A percentile compares a stretch with the other conserved stretches of the same genome.
Conservation (phyloP, 2,113 vertebrate genomes). For the Kryptolebias marmoratus region DNA sequence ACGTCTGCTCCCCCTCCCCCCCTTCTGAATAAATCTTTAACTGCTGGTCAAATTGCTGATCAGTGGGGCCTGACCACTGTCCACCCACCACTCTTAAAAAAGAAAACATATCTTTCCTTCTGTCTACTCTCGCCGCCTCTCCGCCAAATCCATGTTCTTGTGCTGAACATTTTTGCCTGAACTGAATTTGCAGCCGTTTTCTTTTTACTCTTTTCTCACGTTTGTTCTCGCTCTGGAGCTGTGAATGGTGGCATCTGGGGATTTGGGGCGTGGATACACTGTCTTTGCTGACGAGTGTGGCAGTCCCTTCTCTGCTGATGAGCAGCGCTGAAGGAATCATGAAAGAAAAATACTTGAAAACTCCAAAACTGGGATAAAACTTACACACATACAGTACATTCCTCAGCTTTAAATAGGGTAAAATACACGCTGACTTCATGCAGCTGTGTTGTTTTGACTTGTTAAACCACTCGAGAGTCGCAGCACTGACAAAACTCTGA, state of each 20-base stretch:
- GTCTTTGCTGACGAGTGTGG: conserved; percentile 37
- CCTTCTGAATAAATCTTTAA: conserved; percentile 43
- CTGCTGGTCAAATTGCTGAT: conserved; percentile 60
- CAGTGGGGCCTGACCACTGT: conserved; percentile 55
- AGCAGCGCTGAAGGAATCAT: background rate
- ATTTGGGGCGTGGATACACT: conserved; percentile 44
- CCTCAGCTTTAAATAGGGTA: conserved; percentile 1
- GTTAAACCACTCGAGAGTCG: background rate
- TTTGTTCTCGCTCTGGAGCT: conserved; percentile 38
- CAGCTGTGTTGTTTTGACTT: background rate
- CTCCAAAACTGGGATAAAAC: background rate
- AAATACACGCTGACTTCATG: background rate
- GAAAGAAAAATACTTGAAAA: conserved; percentile 13
- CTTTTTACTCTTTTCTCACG: conserved; percentile 17
- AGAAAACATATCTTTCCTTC: background rate
- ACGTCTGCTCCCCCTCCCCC: conserved; percentile 31
- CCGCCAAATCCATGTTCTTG: background rate
- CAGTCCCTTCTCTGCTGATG: conserved; percentile 21
- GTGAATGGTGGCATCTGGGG: conserved; percentile 35
- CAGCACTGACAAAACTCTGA: background rate
- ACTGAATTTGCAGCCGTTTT: conserved; percentile 48
- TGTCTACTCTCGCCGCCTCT: conserved; percentile 1
- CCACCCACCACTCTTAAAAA: conserved; percentile 3
- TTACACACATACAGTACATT: background rate
- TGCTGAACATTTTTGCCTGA: conserved; percentile 47